Evolutionary conservation across 2,888 invertebrate genomes (phyloP), one percentile per base, ranked within the genome.

Genomic region (Mycalesis mineus): DNA sequence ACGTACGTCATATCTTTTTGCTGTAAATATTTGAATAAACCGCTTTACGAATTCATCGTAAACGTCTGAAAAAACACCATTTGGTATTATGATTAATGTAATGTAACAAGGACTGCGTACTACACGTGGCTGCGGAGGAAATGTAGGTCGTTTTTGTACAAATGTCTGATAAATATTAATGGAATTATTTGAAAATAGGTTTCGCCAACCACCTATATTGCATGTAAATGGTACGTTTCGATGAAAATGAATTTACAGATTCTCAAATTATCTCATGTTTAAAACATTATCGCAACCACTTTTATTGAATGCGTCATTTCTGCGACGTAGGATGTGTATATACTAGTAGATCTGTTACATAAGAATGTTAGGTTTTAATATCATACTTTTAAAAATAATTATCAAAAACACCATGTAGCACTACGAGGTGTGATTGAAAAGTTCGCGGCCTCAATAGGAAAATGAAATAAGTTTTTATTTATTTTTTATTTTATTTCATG

Each of bases 21-120:
- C 5, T 5, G 22, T 22, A 22, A 22, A 22, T 22, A 22, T 22
- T 22, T 5, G 22, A 22, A 22, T 22, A 22, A 22, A 22, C 22
- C 5, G 22, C 5, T 22, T 22, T 22, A 22, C 22, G 22, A 22
- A n/a, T 49, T 49, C 37, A 13, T 49, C 17, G n/a, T 40, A 13
- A 31, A 31, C 28, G 31, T 15, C 29, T 41, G 28, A 39, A 41
- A n/a, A 47, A 51, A 51, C 29, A 51, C 15, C 40, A 29, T 29
- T 51, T 51, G 40, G 40, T 51, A 51, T 51, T 51, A 29, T 51
- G 40, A 51, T 51, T 6, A 41, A 28, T 51, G 39, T 6, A 41
- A 28, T 51, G 39, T 50, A 31, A 29, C 50, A 29, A 51, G 31
- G 37, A 37, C 39, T 49, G 0, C n/a, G 11, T 4, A 9, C 1